phyloP scores from a whole-genome alignment of 2,888 invertebrate species.

The Iselma pallidipennis region DNA sequence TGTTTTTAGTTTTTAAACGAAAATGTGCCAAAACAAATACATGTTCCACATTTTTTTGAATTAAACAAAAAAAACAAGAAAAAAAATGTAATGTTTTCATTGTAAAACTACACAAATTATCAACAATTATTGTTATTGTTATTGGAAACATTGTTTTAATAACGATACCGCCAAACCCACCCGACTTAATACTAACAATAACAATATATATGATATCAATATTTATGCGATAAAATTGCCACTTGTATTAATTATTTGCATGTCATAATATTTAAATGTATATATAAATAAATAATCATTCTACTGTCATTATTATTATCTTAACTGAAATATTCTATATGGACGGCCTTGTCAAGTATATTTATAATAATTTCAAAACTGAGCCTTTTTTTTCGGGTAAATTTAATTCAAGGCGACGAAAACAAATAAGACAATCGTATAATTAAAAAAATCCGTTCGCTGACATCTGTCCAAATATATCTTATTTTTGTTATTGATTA shows the following conservation, averaged over 20 bases:
- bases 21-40: too few relatives aligned
- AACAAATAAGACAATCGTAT: too few relatives aligned
- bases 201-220: slow-evolving; percentile 21
- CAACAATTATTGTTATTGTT: neutral
- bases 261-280: slow-evolving; percentile 12
- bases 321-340: neutral
- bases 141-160: neutral
- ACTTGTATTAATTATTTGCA: slow-evolving; percentile 31
- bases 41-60: neutral
- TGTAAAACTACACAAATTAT: neutral
- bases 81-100: neutral
- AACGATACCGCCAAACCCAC: neutral
- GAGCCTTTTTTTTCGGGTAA: neutral
- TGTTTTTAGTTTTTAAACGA: neutral
- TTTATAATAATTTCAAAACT: neutral
- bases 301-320: slow-evolving; percentile 9
- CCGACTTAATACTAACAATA: neutral
- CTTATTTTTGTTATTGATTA: too few relatives aligned
- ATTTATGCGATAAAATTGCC: slow-evolving; percentile 28
- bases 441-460: too few relatives aligned
- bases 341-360: neutral
- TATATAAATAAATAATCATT: slow-evolving; percentile 21
- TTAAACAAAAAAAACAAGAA: neutral
- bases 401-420: neutral
- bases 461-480: too few relatives aligned